phyloP scores from a whole-genome alignment of 2,113 vertebrate genomes.

The Tonatia bakeri region DNA sequence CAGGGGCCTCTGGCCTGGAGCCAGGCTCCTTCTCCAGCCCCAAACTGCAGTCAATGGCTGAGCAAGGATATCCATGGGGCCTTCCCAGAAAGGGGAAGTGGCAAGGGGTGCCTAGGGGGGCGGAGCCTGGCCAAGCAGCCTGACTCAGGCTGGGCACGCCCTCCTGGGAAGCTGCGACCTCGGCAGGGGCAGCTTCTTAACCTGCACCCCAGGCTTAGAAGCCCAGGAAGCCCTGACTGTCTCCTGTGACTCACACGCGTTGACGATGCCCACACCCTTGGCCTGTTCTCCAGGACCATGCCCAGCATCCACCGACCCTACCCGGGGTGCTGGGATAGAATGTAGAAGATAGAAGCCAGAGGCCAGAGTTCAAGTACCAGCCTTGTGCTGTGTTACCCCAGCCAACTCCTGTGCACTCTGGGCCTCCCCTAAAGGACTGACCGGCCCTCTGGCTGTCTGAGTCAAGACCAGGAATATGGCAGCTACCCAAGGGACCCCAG shows the following conservation, averaged over 20 bases:
- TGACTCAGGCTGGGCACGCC: slow-evolving; percentile 61
- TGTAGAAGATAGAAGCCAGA: slow-evolving; percentile 15
- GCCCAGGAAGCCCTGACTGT: not conserved
- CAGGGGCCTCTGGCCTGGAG: not conserved
- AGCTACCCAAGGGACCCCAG: not conserved
- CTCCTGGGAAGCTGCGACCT: slow-evolving; percentile 23
- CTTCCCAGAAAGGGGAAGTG: slow-evolving; percentile 70
- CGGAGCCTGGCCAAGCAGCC: slow-evolving; percentile 21
- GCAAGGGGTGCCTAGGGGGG: not conserved
- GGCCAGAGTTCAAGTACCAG: slow-evolving; percentile 17
- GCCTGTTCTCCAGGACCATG: not conserved
- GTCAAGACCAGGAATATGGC: not conserved
- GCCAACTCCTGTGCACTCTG: not conserved
- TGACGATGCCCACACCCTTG: not conserved
- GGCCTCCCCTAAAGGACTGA: not conserved
- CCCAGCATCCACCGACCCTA: not conserved
- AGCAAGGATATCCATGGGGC: not conserved
- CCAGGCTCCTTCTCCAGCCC: not conserved
- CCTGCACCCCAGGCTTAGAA: slow-evolving; percentile 13
- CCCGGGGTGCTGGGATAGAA: not conserved
- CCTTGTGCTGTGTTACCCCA: not conserved
- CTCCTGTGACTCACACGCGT: slow-evolving; percentile 36
- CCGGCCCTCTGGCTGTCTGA: not conserved
- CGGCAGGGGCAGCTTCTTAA: slow-evolving; percentile 40
- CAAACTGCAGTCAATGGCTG: not conserved